A percentile compares a stretch with the other conserved stretches of the same genome.
phyloP scores from a whole-genome alignment of 2,888 invertebrate genomes.

The Drosophila peninsularis region DNA sequence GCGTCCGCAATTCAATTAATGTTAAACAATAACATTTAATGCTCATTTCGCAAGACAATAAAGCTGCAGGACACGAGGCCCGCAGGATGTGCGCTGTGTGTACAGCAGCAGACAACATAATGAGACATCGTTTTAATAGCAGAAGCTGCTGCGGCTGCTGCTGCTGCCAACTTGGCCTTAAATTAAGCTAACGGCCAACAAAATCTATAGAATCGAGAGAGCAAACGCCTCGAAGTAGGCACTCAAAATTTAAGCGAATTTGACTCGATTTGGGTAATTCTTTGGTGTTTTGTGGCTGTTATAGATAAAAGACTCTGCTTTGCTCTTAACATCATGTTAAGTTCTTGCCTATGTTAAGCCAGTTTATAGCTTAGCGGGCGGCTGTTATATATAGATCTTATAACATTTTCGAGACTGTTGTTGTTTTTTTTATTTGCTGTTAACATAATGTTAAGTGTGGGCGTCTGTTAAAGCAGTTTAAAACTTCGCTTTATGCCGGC shows the following conservation, averaged over 20 bases:
- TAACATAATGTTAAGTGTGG: no score
- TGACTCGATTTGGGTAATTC: neutral
- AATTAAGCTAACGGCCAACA: neutral
- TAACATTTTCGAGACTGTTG: no score
- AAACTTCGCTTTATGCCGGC: no score
- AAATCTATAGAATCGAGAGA: neutral
- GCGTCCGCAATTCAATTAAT: constrained; percentile 57
- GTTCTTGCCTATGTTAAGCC: no score
- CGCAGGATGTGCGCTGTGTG: constrained; percentile 1
- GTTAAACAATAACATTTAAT: constrained; percentile 50
- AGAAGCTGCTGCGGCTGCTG: neutral
- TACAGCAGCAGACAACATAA: neutral
- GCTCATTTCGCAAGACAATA: constrained; percentile 23
- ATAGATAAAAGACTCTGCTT: no score
- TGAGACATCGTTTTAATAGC: neutral
- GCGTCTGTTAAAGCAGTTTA: no score
- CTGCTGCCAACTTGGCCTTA: constrained; percentile 1
- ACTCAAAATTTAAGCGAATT: neutral
- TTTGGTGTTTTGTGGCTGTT: neutral
- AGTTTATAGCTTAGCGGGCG: no score
- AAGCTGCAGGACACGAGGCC: constrained; percentile 18
- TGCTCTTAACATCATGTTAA: neutral
- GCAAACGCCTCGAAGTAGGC: constrained; percentile 27
- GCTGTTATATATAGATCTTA: no score
- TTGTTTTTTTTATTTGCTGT: no score